Percentiles rank a stretch among this genome's conserved stretches.
phyloP scores from a whole-genome alignment of 2,888 invertebrate species.

The Cylloceria caligata region DNA sequence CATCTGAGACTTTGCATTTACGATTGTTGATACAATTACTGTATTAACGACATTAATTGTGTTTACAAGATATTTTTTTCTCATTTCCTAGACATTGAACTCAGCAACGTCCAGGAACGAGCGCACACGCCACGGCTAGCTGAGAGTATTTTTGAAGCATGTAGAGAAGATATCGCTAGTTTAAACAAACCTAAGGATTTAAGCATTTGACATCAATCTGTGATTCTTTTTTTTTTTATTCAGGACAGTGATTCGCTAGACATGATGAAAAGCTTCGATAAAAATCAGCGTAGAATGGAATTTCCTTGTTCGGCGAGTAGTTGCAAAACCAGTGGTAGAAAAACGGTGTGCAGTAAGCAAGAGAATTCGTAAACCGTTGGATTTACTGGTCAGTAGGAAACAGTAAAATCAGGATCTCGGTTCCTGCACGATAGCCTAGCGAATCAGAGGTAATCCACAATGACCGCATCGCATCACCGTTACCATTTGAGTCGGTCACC shows the following conservation, averaged over 20 bases:
- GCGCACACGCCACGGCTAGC: no score
- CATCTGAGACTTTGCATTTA: no score
- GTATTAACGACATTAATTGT: no score
- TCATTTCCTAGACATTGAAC: no score
- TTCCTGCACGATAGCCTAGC: conserved; percentile 38
- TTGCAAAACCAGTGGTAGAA: not conserved
- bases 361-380: not conserved
- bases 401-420: conserved; percentile 62
- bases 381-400: conserved; percentile 20
- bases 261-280: not conserved
- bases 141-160: no score
- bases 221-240: not conserved
- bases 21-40: no score
- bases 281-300: conserved; percentile 16
- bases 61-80: no score
- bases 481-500: conserved; percentile 71
- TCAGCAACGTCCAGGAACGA: no score
- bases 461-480: conserved; percentile 58
- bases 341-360: conserved; percentile 30
- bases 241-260: not conserved
- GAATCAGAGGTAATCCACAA: conserved; percentile 65
- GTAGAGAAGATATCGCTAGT: no score
- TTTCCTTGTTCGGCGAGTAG: not conserved
- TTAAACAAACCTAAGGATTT: no score
- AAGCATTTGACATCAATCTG: no score